phyloP scores from a whole-genome alignment of 2,113 vertebrate genomes.

The Fregetta grallaria region DNA sequence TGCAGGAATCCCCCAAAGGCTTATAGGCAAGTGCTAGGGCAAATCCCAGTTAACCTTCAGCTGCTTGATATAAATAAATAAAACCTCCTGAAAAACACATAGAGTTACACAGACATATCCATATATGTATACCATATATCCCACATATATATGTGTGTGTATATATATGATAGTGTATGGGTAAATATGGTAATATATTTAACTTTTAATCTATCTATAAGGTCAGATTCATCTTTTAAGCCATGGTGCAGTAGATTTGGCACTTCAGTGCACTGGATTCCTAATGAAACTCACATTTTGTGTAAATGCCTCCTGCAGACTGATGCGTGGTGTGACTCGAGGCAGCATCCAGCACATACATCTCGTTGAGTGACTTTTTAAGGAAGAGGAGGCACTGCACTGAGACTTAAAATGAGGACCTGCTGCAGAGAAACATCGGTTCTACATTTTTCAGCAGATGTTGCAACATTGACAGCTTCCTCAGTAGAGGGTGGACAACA shows the following conservation, averaged over 20 bases:
- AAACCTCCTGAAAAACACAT: not conserved
- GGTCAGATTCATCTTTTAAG: not conserved
- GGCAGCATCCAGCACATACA: not conserved
- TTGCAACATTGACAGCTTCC: not conserved
- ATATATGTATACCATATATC: no score
- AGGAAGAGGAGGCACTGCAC: not conserved
- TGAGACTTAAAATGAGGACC: not conserved
- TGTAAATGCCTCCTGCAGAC: not conserved
- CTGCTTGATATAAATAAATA: not conserved
- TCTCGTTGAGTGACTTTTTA: not conserved
- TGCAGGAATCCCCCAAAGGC: not conserved
- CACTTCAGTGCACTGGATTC: not conserved
- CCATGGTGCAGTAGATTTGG: not conserved
- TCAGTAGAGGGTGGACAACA: accelerated
- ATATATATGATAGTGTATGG: not conserved
- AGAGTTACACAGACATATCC: not conserved
- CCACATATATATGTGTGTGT: not conserved
- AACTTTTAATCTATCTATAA: not conserved
- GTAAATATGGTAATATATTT: not conserved
- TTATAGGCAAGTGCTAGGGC: not conserved
- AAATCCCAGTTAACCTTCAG: not conserved
- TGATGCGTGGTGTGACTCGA: not conserved
- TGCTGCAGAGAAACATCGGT: not conserved
- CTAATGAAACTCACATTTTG: not conserved
- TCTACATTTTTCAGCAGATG: not conserved